phyloP scores from a whole-genome alignment of 2,797 vertebrate genomes.

The Cynodonichthys magdalenae region DNA sequence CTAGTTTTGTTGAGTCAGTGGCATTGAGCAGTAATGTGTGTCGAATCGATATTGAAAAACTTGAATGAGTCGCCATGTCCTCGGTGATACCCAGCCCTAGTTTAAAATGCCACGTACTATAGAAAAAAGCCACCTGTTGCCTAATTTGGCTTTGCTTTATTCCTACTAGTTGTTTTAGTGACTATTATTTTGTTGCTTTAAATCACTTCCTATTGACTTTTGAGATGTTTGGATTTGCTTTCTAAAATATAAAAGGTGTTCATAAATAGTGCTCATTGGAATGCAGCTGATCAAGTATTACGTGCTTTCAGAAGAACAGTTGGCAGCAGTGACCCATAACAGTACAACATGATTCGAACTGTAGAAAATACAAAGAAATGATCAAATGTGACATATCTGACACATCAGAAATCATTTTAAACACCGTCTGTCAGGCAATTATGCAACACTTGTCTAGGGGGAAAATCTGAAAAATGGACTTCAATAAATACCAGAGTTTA shows the following conservation, averaged over 20 bases:
- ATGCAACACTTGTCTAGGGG: neutral
- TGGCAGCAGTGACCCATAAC: neutral
- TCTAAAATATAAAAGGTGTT: neutral
- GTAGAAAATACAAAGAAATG: conserved; percentile 2
- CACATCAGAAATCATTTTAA: neutral
- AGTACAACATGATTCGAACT: neutral
- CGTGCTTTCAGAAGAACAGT: neutral
- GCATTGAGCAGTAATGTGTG: no score
- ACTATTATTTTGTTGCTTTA: neutral
- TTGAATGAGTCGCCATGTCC: no score
- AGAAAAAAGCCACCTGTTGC: no score
- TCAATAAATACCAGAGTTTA: conserved; percentile 19
- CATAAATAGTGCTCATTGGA: neutral
- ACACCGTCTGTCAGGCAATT: neutral
- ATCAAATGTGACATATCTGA: neutral
- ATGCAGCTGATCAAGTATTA: neutral
- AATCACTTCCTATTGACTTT: neutral
- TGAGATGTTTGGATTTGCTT: neutral
- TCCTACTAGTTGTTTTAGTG: no score
- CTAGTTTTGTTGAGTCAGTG: no score
- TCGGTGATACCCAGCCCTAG: no score
- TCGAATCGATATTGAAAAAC: no score
- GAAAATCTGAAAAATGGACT: conserved; percentile 6
- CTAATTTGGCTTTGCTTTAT: no score
- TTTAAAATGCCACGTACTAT: no score